These are phyloP conservation scores for Diacarnus erythraeanus DNA, from an alignment of 37 sponge, comb jelly and placozoan species.

Conservation along the genomic window DNA sequence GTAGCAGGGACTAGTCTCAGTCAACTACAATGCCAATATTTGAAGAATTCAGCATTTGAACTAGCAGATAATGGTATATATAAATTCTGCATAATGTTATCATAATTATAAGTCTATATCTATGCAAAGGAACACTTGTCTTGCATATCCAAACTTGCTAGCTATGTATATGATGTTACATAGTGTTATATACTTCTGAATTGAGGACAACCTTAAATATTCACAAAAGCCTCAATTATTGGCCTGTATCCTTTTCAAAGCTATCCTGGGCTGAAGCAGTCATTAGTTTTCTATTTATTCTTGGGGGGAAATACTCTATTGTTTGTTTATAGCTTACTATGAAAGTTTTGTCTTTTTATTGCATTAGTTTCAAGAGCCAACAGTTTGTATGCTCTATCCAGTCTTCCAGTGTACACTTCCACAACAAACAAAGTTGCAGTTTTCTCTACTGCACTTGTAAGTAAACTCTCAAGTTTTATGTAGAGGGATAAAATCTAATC, in stretches of 20 bases:
- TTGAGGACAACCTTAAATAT: too few species aligned
- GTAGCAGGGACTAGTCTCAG: neutral
- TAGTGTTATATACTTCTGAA: too few species aligned
- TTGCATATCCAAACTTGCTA: too few species aligned
- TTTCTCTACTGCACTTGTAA: slow-evolving; percentile 5
- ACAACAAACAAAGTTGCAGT: neutral
- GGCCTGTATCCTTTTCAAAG: too few species aligned
- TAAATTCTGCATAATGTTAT: neutral
- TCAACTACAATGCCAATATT: neutral
- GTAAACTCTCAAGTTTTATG: too few species aligned
- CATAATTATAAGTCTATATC: too few species aligned
- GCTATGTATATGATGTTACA: too few species aligned
- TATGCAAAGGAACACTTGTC: too few species aligned
- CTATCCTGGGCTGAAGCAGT: too few species aligned
- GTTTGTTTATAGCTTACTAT: neutral
- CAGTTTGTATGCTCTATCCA: neutral
- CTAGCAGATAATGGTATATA: neutral
- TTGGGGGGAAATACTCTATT: neutral
- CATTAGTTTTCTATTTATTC: neutral
- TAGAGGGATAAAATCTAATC: too few species aligned
- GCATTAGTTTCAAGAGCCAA: neutral
- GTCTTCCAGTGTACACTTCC: neutral
- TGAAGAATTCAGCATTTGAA: neutral
- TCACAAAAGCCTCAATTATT: too few species aligned
- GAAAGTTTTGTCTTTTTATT: neutral